phyloP scores from a whole-genome alignment of 2,888 invertebrate species.

The Cantharis nigra region DNA sequence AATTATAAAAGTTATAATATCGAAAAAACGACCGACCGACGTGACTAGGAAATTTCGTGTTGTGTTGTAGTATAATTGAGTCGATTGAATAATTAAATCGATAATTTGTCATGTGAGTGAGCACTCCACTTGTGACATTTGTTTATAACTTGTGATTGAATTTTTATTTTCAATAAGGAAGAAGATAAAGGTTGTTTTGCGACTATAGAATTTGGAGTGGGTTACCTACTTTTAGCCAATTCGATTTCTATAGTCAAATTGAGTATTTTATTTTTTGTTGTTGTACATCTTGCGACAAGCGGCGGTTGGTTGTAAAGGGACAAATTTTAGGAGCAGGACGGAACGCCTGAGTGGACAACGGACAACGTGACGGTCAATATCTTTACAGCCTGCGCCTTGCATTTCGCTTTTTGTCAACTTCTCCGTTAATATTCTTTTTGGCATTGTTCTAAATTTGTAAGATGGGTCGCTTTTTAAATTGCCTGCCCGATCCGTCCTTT shows the following conservation, averaged over 20 bases:
- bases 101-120: not conserved
- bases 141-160: not conserved
- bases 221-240: not conserved
- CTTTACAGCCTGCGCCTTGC: constrained; percentile 40
- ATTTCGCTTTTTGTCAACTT: constrained; percentile 13
- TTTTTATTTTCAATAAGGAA: not conserved
- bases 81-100: not conserved
- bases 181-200: not conserved
- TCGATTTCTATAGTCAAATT: not conserved
- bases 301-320: not conserved
- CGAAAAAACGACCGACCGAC: not conserved
- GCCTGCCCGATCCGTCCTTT: not conserved
- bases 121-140: not conserved
- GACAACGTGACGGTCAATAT: constrained; percentile 38
- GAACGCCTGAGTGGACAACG: constrained; percentile 16
- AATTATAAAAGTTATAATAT: not conserved
- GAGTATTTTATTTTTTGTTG: not conserved
- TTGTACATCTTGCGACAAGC: constrained; percentile 2
- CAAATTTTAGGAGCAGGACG: constrained; percentile 15
- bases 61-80: not conserved
- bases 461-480: not conserved
- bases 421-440: not conserved
- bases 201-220: not conserved
- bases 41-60: not conserved
- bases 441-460: not conserved